Conservation (phyloP, 2,113 vertebrate species). For the Furnarius figulus region DNA sequence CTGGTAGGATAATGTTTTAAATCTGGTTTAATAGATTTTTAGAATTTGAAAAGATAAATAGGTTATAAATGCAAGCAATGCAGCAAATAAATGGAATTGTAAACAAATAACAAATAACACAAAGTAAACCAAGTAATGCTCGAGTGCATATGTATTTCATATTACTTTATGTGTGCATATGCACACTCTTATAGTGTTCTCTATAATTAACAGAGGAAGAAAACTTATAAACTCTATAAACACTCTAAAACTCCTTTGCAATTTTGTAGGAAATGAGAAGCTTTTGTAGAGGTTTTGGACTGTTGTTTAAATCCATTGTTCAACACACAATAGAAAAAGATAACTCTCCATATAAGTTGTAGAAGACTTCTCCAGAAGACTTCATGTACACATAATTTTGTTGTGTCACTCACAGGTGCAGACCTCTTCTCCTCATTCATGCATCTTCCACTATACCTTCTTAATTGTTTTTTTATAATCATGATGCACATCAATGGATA, state of each 20-base stretch:
- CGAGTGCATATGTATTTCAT: conserved; percentile 3
- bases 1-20: conserved; percentile 36
- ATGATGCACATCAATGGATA: background rate
- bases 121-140: conserved; percentile 4
- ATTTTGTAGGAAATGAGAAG: conserved; percentile 7
- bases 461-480: background rate
- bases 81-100: background rate
- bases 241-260: background rate
- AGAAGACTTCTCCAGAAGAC: background rate
- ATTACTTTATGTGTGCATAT: background rate
- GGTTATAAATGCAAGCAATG: conserved; percentile 22
- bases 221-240: background rate
- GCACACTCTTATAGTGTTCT: background rate
- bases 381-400: background rate
- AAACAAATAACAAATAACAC: conserved; percentile 47
- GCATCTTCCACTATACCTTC: background rate
- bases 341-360: background rate
- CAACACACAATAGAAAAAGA: background rate
- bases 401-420: background rate
- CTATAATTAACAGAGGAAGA: background rate
- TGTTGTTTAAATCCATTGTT: background rate
- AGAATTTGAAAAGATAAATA: conserved; percentile 34
- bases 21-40: conserved; percentile 27
- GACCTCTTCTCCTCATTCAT: background rate
- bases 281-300: background rate